Percentiles rank a stretch among this genome's conserved stretches.
Evolutionary conservation across 2,797 vertebrate genomes (phyloP).

Genomic region (Peromyscus eremicus): DNA sequence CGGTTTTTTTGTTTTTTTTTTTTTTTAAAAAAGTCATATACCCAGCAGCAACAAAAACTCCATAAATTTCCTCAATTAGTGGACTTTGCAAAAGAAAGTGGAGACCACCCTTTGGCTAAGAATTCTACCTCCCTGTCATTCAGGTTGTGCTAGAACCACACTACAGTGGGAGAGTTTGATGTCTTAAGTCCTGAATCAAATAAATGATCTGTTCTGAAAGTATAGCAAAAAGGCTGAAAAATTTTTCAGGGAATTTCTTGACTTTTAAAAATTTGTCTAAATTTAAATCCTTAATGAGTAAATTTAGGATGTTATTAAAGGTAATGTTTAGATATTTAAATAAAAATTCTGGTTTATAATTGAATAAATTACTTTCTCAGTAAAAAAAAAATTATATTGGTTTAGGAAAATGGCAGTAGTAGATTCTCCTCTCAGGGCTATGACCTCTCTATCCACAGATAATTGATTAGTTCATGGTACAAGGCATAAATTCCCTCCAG

Average conservation of each 20-base stretch:
- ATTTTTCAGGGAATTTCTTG: slow-evolving; percentile 38
- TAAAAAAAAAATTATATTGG: background rate
- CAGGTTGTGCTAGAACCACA: background rate
- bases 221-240: background rate
- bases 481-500: no score
- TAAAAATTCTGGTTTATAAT: slow-evolving; percentile 66
- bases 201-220: background rate
- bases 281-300: slow-evolving; percentile 50
- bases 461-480: background rate
- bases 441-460: background rate
- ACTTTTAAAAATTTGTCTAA: slow-evolving; percentile 53
- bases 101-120: background rate
- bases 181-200: slow-evolving; percentile 52
- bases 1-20: no score
- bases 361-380: slow-evolving; percentile 84
- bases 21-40: background rate
- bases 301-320: slow-evolving; percentile 52
- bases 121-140: background rate
- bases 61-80: background rate
- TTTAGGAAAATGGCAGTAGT: background rate
- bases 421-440: background rate
- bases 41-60: background rate
- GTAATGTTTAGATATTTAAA: slow-evolving; percentile 49
- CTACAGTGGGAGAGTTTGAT: background rate
- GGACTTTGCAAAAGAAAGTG: background rate